These are phyloP conservation scores for Centropristis striata DNA, from an alignment of 2,113 vertebrate species.

Conservation along the genomic window DNA sequence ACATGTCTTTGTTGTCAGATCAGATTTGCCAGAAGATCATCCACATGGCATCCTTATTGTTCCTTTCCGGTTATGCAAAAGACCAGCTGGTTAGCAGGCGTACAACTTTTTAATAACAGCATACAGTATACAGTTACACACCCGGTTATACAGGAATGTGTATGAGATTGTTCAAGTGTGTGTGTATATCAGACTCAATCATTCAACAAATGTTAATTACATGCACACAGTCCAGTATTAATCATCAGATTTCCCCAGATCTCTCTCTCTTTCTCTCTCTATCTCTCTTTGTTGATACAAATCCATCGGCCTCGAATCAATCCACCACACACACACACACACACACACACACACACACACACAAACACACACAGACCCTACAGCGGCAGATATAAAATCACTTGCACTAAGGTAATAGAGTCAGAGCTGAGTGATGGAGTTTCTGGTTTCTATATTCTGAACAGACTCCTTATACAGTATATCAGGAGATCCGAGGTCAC, in stretches of 20 bases:
- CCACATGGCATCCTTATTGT: not conserved
- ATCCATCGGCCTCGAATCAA: conserved; percentile 5
- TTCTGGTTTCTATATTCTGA: conserved; percentile 71
- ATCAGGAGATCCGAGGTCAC: conserved; percentile 53
- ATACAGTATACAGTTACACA: conserved; percentile 25
- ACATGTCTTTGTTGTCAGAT: conserved; percentile 33
- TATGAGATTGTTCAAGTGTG: conserved; percentile 19
- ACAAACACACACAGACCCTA: not conserved
- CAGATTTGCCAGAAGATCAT: conserved; percentile 8
- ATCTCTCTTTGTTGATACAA: conserved; percentile 28
- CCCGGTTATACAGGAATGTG: conserved; percentile 30
- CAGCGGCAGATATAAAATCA: conserved; percentile 36
- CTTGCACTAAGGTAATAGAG: conserved; percentile 48
- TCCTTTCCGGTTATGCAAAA: conserved; percentile 23
- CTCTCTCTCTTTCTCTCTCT: conserved; percentile 11
- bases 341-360: conserved; percentile 13
- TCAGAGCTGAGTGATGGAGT: conserved; percentile 60
- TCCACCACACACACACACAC: conserved; percentile 11
- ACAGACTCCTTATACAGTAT: conserved; percentile 39
- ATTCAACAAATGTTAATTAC: conserved; percentile 75
- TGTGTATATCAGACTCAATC: conserved; percentile 34
- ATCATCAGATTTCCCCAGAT: conserved; percentile 62
- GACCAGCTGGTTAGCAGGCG: conserved; percentile 12
- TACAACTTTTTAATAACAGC: conserved; percentile 42
- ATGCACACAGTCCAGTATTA: conserved; percentile 45